phyloP scores from a whole-genome alignment of 23 tunicate species.

The Clavelina lepadiformis region DNA sequence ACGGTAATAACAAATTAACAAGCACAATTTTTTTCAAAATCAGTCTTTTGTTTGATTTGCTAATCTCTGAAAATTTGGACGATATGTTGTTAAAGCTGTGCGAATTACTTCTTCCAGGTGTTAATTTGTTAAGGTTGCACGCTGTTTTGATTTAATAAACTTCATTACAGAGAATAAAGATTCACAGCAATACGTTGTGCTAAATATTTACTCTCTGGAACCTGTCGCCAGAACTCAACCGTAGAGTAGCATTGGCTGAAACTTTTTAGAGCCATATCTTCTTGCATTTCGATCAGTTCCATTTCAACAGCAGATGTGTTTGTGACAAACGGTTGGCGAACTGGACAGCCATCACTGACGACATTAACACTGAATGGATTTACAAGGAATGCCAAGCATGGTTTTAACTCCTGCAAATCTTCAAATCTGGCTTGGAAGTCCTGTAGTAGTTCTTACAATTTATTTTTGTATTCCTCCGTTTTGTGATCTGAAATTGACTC shows the following conservation, averaged over 20 bases:
- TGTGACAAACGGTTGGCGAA: slow-evolving; percentile 17
- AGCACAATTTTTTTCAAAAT: too few relatives aligned
- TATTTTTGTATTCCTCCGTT: slow-evolving; percentile 32
- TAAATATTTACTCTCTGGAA: slow-evolving; percentile 10
- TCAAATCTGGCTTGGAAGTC: slow-evolving; percentile 9
- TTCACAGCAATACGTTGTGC: slow-evolving; percentile 20
- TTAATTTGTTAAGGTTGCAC: slow-evolving; percentile 24
- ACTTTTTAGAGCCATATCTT: slow-evolving; percentile 23
- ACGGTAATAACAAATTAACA: too few relatives aligned
- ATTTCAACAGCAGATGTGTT: slow-evolving; percentile 21
- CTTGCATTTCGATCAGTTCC: slow-evolving; percentile 22
- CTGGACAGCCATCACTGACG: slow-evolving; percentile 33
- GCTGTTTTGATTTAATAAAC: slow-evolving; percentile 15
- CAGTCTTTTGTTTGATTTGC: too few relatives aligned
- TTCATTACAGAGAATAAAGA: slow-evolving; percentile 29
- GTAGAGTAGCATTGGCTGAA: slow-evolving; percentile 27
- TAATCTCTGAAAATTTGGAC: too few relatives aligned
- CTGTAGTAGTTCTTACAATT: slow-evolving; percentile 25
- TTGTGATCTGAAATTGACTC: slow-evolving; percentile 16
- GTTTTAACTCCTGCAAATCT: slow-evolving; percentile 17
- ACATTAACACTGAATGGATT: slow-evolving; percentile 23
- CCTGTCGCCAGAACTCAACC: slow-evolving; percentile 25
- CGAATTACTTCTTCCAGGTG: too few relatives aligned
- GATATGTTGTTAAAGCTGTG: too few relatives aligned
- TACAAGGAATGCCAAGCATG: slow-evolving; percentile 17